Conservation (phyloP, 30 jellyfish, hydroid and myxozoan genomes). For the Aurelia coerulea region DNA sequence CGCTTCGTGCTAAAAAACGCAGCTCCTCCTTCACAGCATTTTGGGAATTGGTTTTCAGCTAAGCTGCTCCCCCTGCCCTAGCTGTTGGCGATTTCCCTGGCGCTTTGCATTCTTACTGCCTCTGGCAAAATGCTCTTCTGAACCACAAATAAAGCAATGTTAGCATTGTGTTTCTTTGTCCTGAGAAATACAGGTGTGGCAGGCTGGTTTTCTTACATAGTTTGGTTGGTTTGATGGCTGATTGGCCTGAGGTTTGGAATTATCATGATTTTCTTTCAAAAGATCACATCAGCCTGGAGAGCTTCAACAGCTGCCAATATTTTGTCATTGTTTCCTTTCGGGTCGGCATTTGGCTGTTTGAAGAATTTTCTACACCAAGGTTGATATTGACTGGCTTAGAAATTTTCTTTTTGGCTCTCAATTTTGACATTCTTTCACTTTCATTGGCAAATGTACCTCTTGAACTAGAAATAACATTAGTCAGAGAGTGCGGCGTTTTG, state of each 20-base stretch:
- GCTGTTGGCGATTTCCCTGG: conserved; percentile 4
- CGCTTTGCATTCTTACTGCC: neutral
- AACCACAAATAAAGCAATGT: conserved; percentile 41
- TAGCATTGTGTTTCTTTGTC: conserved; percentile 3
- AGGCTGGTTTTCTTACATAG: conserved; percentile 8
- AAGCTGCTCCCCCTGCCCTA: too few relatives aligned
- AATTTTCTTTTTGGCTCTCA: too few relatives aligned
- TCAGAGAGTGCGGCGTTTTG: too few relatives aligned
- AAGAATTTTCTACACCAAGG: conserved; percentile 9
- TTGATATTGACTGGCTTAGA: conserved; percentile 4
- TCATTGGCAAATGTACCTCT: neutral
- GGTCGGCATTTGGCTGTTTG: conserved; percentile 12
- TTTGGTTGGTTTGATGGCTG: conserved; percentile 1
- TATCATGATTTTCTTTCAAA: too few relatives aligned
- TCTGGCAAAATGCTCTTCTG: conserved; percentile 5
- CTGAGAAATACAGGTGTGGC: conserved; percentile 3
- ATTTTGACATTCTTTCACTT: conserved; percentile 14
- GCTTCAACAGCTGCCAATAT: too few relatives aligned
- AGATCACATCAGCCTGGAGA: conserved; percentile 40
- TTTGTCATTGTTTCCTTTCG: conserved; percentile 8
- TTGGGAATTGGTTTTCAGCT: conserved; percentile 7
- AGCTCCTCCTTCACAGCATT: too few relatives aligned
- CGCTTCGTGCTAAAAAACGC: too few relatives aligned
- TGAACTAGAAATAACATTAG: neutral
- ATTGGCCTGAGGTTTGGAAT: neutral